Percentiles rank a stretch among this genome's conserved stretches.
phyloP scores from a whole-genome alignment of 35 echinoderm and acorn worm genomes.

The Ophioderma brevispina region DNA sequence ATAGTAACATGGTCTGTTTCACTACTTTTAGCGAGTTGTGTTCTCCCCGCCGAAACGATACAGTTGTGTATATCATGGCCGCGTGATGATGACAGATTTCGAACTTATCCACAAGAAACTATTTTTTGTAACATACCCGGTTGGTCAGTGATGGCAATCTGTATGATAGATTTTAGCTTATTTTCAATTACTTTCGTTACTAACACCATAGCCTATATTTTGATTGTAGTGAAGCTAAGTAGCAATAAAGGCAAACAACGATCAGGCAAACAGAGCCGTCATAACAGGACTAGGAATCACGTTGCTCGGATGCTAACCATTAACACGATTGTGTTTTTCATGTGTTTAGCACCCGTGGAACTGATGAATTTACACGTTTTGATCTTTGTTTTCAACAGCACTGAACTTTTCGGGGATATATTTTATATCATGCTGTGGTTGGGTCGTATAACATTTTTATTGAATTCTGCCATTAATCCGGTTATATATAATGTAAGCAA shows the following conservation, averaged over 20 bases:
- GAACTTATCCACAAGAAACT: background rate
- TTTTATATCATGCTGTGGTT: background rate
- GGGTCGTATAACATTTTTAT: background rate
- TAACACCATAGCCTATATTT: background rate
- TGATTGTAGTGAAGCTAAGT: background rate
- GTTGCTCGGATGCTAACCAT: constrained; percentile 38
- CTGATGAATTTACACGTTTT: background rate
- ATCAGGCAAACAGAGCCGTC: background rate
- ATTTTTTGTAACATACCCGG: background rate
- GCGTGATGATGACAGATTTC: background rate
- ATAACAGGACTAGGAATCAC: constrained; percentile 27
- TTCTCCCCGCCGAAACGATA: background rate
- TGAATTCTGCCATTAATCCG: constrained; percentile 55
- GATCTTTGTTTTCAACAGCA: background rate
- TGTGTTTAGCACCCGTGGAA: constrained; percentile 26
- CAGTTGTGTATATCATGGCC: constrained; percentile 11
- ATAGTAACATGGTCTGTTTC: background rate
- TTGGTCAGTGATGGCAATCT: background rate
- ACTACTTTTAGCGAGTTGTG: background rate
- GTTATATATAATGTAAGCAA: constrained; percentile 46
- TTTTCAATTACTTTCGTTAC: background rate
- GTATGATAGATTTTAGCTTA: background rate
- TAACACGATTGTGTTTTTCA: constrained; percentile 45
- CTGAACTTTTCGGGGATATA: background rate
- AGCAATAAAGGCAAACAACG: background rate